Conservation (phyloP, 2,888 invertebrate genomes). For the Chouioia cunea region DNA sequence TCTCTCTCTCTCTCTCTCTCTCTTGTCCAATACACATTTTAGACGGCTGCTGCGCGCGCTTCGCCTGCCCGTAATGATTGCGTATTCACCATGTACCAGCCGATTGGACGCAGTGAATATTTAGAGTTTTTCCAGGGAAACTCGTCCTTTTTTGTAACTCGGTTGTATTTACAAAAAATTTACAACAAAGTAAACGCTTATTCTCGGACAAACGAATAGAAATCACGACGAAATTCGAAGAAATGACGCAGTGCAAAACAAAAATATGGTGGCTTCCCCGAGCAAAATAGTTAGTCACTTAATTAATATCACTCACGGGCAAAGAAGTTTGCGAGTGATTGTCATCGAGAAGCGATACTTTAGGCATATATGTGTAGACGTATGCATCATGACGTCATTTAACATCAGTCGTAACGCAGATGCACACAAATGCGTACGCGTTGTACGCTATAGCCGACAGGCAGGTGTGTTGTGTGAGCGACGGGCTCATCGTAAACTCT, state of each 20-base stretch:
- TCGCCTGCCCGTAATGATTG: constrained; percentile 33
- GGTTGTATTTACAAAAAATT: background rate
- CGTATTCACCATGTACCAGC: constrained; percentile 15
- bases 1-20: background rate
- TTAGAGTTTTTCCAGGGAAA: constrained; percentile 10
- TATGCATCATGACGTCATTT: too few relatives aligned
- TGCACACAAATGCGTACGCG: background rate
- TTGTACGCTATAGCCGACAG: background rate
- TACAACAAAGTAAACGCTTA: too few relatives aligned
- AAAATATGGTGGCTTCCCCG: too few relatives aligned
- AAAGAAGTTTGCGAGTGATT: too few relatives aligned
- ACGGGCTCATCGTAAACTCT: constrained; percentile 4
- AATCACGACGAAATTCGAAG: too few relatives aligned
- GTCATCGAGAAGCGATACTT: constrained; percentile 35
- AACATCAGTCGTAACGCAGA: background rate
- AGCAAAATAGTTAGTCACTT: too few relatives aligned
- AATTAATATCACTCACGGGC: too few relatives aligned
- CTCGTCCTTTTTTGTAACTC: background rate
- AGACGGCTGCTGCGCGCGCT: constrained; percentile 1
- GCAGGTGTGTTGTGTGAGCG: background rate
- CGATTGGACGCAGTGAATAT: constrained; percentile 9
- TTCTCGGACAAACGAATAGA: too few relatives aligned
- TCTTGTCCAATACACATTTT: constrained; percentile 30
- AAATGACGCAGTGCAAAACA: too few relatives aligned
- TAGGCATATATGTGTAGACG: too few relatives aligned